These are phyloP conservation scores for Drosophila virilis DNA, from an alignment of 1,140 invertebrate species.

Conservation along the genomic window DNA sequence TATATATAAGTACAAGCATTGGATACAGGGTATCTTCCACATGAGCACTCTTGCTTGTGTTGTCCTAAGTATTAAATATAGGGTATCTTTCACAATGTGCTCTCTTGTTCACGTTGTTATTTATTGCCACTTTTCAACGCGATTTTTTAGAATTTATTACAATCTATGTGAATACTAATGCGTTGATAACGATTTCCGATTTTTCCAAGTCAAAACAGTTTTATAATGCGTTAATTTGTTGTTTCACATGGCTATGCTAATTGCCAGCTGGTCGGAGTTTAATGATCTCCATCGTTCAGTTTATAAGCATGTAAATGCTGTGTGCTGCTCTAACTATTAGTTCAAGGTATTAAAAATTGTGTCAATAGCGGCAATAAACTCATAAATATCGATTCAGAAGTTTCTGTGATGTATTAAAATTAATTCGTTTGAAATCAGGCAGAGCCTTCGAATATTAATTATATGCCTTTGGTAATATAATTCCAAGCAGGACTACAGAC, in stretches of 20 bases:
- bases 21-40: background rate
- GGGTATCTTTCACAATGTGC: no score
- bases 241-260: slow-evolving; percentile 30
- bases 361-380: background rate
- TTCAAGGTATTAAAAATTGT: background rate
- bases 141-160: slow-evolving; percentile 2
- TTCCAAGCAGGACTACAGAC: background rate
- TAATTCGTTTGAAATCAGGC: no score
- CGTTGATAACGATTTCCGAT: slow-evolving; percentile 28
- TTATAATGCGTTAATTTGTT: slow-evolving; percentile 36
- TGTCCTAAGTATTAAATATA: background rate
- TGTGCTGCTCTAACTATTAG: background rate
- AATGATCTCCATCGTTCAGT: background rate
- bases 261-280: background rate
- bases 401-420: no score
- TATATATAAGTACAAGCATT: background rate
- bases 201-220: slow-evolving; percentile 9
- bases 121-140: background rate
- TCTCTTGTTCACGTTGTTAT: background rate
- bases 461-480: no score
- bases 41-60: no score
- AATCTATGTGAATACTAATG: slow-evolving; percentile 22
- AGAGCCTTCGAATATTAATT: no score
- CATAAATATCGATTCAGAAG: background rate
- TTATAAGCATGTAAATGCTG: slow-evolving; percentile 28